Evolutionary conservation across 2,113 vertebrate genomes (phyloP).

Genomic region (Vanacampus margaritifer): DNA sequence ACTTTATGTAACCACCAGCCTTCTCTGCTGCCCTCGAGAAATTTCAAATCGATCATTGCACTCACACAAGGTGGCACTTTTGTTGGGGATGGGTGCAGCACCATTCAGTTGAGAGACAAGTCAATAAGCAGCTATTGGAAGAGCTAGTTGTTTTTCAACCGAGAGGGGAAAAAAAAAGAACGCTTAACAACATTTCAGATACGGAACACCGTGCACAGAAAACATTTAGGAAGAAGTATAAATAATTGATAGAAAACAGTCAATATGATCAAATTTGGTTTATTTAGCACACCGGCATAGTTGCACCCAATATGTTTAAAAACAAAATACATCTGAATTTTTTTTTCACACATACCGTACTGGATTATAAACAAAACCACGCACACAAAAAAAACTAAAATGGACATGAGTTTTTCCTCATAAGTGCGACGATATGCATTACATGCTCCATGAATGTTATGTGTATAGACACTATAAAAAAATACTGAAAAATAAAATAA

Average conservation of each 20-base stretch:
- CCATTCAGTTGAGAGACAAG: constrained; percentile 17
- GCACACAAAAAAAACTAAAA: no score
- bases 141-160: neutral
- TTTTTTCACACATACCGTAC: no score
- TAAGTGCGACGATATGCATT: no score
- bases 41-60: constrained; percentile 47
- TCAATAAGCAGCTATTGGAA: neutral
- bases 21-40: constrained; percentile 27
- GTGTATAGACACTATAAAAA: no score
- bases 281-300: neutral
- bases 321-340: no score
- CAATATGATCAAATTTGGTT: neutral
- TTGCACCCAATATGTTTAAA: neutral
- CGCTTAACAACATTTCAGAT: neutral
- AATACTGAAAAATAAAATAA: no score
- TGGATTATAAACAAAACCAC: no score
- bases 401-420: no score
- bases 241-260: neutral
- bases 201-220: neutral
- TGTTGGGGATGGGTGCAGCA: constrained; percentile 31
- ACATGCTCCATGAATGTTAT: no score
- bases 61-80: constrained; percentile 48
- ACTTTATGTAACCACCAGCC: constrained; percentile 29
- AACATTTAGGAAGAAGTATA: neutral
- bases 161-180: neutral